Evolutionary conservation across 1,140 invertebrate genomes (phyloP), one percentile per base, ranked within the genome.

Genomic region (Drosophila simulans): DNA sequence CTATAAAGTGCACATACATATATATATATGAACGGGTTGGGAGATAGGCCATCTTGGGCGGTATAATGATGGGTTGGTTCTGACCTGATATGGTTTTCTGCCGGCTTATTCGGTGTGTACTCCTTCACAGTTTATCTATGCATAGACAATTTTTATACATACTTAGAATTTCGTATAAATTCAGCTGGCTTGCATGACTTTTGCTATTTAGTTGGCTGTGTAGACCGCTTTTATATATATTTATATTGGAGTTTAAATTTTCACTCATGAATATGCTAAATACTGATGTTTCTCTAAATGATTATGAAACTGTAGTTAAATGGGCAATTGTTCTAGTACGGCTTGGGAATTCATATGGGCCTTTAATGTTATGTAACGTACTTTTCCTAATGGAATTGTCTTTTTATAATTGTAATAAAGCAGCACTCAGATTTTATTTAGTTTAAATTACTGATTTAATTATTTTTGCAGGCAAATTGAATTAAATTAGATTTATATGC

Each of bases 51-150:
- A 58, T 86, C 83, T 75, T 74, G 83, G 83, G 82, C 68, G 82
- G 78, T 88, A 85, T 83, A 88, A 88, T 88, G 70, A 73, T 62
- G 85, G 80, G 78, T 82, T 85, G 25, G 52, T n/a, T 15, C 20
- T 42, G 65, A 70, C 65, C 65, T 17, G 65, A 69, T 48, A 42
- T 54, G 40, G 20, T 27, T 59, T 43, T 10, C 34, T 10, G 1
- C 7, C 7, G 31, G 31, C 20, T 10, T 27, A 0, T 12, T 22
- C 46, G 37, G 22, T 51, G 72, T 43, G 53, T 65, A 65, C 60
- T 66, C 46, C 73, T 77, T 71, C 54, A 64, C 79, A 83, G 73
- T 66, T 82, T 82, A 77, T 81, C 79, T 73, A 68, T 81, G 77
- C 35, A 80, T 76, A 39, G 63, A 49, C 39, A 70, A 71, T 70